phyloP scores from a whole-genome alignment of 2,888 invertebrate species.

The Macrophya annulata region DNA sequence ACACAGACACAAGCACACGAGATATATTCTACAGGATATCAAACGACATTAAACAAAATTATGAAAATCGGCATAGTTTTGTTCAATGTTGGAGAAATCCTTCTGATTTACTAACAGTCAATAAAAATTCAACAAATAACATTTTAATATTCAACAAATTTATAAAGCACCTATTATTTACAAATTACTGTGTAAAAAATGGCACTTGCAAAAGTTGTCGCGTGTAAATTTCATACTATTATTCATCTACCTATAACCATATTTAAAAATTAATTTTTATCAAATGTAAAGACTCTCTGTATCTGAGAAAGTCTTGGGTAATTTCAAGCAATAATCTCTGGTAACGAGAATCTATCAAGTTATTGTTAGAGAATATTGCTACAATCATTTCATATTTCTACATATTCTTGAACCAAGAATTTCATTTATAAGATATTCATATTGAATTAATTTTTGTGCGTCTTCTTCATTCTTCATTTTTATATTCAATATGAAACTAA shows the following conservation, averaged over 20 bases:
- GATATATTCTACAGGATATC: slow-evolving; percentile 26
- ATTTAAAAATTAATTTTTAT: slow-evolving; percentile 46
- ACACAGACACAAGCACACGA: not conserved
- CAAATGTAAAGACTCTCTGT: slow-evolving; percentile 46
- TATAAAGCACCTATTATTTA: slow-evolving; percentile 49
- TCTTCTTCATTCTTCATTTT: slow-evolving; percentile 33
- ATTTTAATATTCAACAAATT: slow-evolving; percentile 45
- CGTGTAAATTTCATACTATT: slow-evolving; percentile 55
- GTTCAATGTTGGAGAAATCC: not conserved
- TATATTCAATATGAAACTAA: slow-evolving; percentile 43
- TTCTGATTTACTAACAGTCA: slow-evolving; percentile 28
- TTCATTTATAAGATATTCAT: slow-evolving; percentile 42
- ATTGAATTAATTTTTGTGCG: slow-evolving; percentile 40
- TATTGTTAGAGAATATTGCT: slow-evolving; percentile 42
- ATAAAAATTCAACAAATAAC: slow-evolving; percentile 45
- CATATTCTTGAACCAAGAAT: slow-evolving; percentile 46
- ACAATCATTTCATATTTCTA: slow-evolving; percentile 35
- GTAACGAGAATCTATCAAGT: slow-evolving; percentile 8
- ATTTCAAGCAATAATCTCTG: slow-evolving; percentile 43
- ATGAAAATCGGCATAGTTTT: slow-evolving; percentile 28
- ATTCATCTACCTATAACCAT: slow-evolving; percentile 36
- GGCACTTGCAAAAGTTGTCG: slow-evolving; percentile 50
- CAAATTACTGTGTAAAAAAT: slow-evolving; percentile 48
- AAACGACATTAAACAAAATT: slow-evolving; percentile 34
- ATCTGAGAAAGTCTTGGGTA: slow-evolving; percentile 25